phyloP scores from a whole-genome alignment of 2,888 invertebrate species.

The Sarcophaga caerulescens region DNA sequence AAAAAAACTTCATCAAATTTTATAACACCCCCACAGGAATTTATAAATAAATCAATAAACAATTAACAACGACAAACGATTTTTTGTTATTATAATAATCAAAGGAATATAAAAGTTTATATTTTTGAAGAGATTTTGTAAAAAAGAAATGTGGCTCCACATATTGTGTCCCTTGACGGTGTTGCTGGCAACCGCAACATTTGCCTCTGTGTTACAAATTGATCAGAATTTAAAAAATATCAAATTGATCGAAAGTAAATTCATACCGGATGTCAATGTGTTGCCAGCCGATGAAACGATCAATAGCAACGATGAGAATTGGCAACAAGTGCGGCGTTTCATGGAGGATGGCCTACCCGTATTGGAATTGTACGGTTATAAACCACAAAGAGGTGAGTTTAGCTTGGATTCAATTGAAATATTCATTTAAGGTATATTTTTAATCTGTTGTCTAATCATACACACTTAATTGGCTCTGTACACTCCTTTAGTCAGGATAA shows the following conservation, averaged over 20 bases:
- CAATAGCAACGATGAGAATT: constrained; percentile 76
- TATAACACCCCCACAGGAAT: background rate
- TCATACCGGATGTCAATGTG: constrained; percentile 77
- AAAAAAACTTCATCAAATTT: constrained; percentile 2
- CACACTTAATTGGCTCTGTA: too few relatives aligned
- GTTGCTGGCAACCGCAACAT: constrained; percentile 53
- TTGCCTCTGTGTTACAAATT: constrained; percentile 71
- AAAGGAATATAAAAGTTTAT: too few relatives aligned
- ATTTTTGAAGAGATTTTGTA: constrained; percentile 68
- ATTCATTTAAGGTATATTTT: too few relatives aligned
- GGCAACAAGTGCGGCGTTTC: constrained; percentile 79
- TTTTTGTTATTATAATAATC: background rate
- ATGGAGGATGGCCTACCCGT: constrained; percentile 80
- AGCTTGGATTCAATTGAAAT: background rate
- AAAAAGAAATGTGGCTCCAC: constrained; percentile 69
- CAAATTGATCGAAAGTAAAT: constrained; percentile 79
- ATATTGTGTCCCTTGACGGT: constrained; percentile 50
- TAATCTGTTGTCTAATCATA: too few relatives aligned
- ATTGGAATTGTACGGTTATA: constrained; percentile 79
- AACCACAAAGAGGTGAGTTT: constrained; percentile 77
- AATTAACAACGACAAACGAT: background rate
- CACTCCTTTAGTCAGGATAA: too few relatives aligned
- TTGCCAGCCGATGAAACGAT: constrained; percentile 70
- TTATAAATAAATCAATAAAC: constrained; percentile 33
- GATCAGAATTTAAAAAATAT: constrained; percentile 79